Evolutionary conservation across 2,113 vertebrate genomes (phyloP).

Genomic region (Trochalopteron elliotii): DNA sequence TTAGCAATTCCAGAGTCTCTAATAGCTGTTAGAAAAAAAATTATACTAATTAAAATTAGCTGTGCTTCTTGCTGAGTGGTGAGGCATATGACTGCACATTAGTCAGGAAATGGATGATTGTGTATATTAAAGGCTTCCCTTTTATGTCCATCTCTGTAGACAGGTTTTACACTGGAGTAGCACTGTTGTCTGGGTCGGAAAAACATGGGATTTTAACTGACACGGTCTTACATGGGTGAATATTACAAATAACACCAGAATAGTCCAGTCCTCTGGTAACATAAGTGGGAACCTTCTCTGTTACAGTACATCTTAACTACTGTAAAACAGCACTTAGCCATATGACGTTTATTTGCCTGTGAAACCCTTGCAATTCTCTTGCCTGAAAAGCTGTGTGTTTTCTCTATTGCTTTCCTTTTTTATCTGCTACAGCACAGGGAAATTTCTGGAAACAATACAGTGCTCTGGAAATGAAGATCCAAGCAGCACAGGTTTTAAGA

Average conservation of each 20-base stretch:
- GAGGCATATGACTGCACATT: neutral
- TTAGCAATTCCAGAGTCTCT: neutral
- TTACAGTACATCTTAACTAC: neutral
- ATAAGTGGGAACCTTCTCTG: neutral
- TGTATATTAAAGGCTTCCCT: neutral
- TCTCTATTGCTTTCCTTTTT: neutral
- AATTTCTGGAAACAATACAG: neutral
- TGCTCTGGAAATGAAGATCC: neutral
- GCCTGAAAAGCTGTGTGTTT: neutral
- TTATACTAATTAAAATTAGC: neutral
- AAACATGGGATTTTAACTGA: neutral
- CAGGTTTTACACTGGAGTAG: neutral
- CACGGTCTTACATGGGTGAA: neutral
- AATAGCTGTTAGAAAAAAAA: neutral
- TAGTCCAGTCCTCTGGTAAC: neutral
- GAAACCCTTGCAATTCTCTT: neutral
- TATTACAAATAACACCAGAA: neutral
- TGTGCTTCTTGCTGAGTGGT: neutral
- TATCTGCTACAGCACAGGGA: neutral
- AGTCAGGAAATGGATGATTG: neutral
- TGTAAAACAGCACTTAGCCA: neutral
- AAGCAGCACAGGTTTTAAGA: neutral
- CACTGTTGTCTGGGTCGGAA: neutral
- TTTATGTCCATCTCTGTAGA: neutral
- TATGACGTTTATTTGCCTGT: neutral